Evolutionary conservation across 2,888 invertebrate genomes (phyloP), one percentile per base, ranked within the genome.

Genomic region (Rambutsinella grinnellia): DNA sequence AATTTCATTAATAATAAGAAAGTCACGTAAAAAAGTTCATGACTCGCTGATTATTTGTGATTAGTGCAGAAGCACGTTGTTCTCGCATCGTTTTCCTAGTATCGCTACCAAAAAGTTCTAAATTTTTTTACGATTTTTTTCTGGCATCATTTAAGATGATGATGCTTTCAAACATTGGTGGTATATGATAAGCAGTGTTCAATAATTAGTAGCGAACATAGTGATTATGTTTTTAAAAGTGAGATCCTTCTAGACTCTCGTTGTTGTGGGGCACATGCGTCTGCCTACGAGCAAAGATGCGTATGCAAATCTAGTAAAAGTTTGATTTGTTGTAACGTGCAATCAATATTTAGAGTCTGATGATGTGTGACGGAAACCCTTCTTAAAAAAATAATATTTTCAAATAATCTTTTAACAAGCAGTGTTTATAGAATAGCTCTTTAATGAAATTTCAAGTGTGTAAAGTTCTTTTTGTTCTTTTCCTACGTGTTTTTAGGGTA

Each of bases 11-110:
- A 66, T 53, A 66, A 68, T 47, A 68, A 27, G 68, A 68, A 68
- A 68, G 68, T 68, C 68, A 58, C 58, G 68, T 68, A 49, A 54
- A 62, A 68, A 58, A 27, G 54, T 58, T 68, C 58, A 68, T 68
- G 68, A 68, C 66, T 56, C 19, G 27, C 24, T 68, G 68, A 68
- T 68, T 68, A 68, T 46, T 27, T 51, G 21, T 58, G 26, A 65
- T 65, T 65, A 65, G 65, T 65, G 65, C 65, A 65, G 28, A 53
- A 65, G 65, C 65, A 65, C 53, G 65, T 47, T 26, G 46, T 62
- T 36, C 26, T 21, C 26, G 21, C 23, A 19, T 27, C 28, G 10
- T 26, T 28, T 36, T 51, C 1, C 24, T 13, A 36, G 13, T 36
- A 36, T 36, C n/a, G n/a, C n/a, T n/a, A n/a, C n/a, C n/a, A n/a